phyloP scores from a whole-genome alignment of 2,888 invertebrate species.

The Odontocolon sp. region DNA sequence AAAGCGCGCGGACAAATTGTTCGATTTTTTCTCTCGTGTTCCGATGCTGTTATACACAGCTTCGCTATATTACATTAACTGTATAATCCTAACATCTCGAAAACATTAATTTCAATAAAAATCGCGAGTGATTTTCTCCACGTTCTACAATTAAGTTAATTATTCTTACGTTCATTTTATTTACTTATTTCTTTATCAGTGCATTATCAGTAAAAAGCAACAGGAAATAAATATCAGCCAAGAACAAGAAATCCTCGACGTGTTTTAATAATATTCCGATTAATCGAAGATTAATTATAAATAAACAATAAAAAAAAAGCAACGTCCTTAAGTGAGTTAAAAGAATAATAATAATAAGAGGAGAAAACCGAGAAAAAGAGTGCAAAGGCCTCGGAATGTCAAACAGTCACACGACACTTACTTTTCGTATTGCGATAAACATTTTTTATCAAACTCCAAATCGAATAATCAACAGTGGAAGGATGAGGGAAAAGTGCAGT shows the following conservation, averaged over 20 bases:
- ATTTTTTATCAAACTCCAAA: neutral
- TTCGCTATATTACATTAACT: neutral
- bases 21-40: slow-evolving; percentile 39
- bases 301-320: neutral
- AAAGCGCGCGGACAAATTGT: slow-evolving; percentile 40
- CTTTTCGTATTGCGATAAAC: neutral
- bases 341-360: neutral
- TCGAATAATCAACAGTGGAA: neutral
- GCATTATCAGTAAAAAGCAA: too few species aligned
- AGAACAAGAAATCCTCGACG: too few species aligned
- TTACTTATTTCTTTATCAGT: too few species aligned
- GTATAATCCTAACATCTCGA: neutral
- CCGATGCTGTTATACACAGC: neutral
- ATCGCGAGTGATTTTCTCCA: neutral
- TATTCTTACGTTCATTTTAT: too few species aligned
- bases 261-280: too few species aligned
- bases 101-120: neutral
- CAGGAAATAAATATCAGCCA: too few species aligned
- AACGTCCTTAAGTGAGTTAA: neutral
- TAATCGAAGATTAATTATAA: too few species aligned
- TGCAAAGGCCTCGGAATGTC: slow-evolving; percentile 19
- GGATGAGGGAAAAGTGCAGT: slow-evolving; percentile 29
- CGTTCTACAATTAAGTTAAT: too few species aligned
- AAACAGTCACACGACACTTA: neutral
- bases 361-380: neutral